Conservation (phyloP, 30 jellyfish, hydroid and myxozoan genomes). For the Aurelia sp. region DNA sequence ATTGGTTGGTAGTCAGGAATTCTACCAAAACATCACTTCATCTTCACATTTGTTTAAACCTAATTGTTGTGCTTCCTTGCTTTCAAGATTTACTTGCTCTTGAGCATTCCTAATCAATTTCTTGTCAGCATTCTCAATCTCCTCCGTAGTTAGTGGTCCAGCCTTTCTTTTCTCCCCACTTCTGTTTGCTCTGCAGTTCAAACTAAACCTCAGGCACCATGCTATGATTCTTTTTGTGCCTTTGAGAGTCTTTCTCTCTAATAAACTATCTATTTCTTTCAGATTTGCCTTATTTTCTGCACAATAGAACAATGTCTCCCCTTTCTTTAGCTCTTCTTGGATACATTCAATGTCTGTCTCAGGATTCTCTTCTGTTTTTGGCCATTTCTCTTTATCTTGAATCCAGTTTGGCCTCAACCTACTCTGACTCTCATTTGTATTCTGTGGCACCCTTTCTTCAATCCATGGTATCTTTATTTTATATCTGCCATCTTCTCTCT, state of each 20-base stretch:
- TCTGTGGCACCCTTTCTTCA: constrained; percentile 62
- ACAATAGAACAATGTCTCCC: not conserved
- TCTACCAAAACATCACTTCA: constrained; percentile 26
- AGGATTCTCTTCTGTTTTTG: not conserved
- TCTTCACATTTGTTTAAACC: constrained; percentile 16
- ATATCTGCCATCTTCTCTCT: constrained; percentile 37
- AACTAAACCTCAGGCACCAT: too few species aligned
- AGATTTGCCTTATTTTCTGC: not conserved
- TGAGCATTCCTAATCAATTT: not conserved
- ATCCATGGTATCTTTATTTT: constrained; percentile 53
- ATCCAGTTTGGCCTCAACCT: constrained; percentile 11
- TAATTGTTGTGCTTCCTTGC: constrained; percentile 37
- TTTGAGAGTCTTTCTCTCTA: not conserved
- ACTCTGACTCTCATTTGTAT: constrained; percentile 60
- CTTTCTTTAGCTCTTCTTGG: not conserved
- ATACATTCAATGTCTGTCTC: not conserved
- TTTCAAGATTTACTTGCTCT: constrained; percentile 2
- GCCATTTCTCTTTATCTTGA: not conserved
- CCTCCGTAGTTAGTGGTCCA: constrained; percentile 9
- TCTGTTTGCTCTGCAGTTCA: not conserved
- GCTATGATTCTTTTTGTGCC: too few species aligned
- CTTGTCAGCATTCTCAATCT: not conserved
- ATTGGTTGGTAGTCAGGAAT: not conserved
- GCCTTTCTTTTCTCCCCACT: not conserved
- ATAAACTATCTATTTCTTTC: constrained; percentile 1